Evolutionary conservation across 2,113 vertebrate species (phyloP).

Genomic region (Eulemur rufifrons): DNA sequence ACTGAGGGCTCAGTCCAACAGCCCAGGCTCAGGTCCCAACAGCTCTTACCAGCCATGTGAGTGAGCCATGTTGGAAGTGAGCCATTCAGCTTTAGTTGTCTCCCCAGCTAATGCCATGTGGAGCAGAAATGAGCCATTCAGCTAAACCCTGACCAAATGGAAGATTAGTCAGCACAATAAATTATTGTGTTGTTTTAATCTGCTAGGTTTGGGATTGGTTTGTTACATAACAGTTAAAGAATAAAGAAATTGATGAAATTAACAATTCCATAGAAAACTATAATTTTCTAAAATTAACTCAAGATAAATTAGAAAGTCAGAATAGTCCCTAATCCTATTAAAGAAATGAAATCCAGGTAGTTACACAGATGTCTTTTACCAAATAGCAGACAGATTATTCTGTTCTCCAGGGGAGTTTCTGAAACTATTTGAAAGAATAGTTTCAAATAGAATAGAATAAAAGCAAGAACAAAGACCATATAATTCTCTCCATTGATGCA

Average conservation of each 20-base stretch:
- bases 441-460: no score
- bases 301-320: background rate
- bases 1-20: background rate
- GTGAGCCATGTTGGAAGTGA: background rate
- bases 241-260: constrained; percentile 11
- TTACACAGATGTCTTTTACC: background rate
- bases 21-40: background rate
- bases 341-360: background rate
- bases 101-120: background rate
- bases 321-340: background rate
- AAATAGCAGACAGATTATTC: background rate
- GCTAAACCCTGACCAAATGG: background rate
- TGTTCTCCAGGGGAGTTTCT: no score
- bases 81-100: background rate
- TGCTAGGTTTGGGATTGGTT: background rate
- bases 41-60: background rate
- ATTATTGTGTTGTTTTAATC: constrained; percentile 51
- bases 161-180: constrained; percentile 28
- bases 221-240: background rate
- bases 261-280: background rate
- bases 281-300: background rate
- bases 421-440: no score
- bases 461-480: background rate
- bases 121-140: background rate
- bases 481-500: no score